These are phyloP conservation scores for Nomada fabriciana DNA, from an alignment of 2,888 invertebrate genomes.

Conservation along the genomic window DNA sequence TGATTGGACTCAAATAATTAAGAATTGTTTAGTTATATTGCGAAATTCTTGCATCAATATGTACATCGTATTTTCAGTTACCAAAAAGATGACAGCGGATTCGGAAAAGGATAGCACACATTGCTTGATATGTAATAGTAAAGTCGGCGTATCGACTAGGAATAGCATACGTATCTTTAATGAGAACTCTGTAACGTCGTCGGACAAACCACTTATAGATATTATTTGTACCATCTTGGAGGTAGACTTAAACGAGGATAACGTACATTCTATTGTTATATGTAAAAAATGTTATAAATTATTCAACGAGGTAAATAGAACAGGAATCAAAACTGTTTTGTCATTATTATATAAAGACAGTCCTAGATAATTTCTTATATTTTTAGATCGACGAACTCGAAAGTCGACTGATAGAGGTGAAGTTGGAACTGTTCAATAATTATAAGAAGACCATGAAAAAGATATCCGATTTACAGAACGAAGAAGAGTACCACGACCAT, in stretches of 20 bases:
- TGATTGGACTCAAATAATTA: background rate
- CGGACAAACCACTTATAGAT: slow-evolving; percentile 82
- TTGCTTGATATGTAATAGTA: slow-evolving; percentile 88
- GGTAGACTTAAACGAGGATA: slow-evolving; percentile 85
- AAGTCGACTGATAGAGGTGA: slow-evolving; percentile 85
- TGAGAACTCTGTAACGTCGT: slow-evolving; percentile 76
- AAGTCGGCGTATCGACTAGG: slow-evolving; percentile 85
- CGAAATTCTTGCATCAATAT: background rate
- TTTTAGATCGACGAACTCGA: slow-evolving; percentile 86
- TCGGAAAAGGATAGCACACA: slow-evolving; percentile 79
- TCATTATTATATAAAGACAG: background rate
- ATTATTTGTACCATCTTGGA: slow-evolving; percentile 85
- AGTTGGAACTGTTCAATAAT: slow-evolving; percentile 85
- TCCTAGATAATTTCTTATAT: slow-evolving; percentile 3
- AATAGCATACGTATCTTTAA: slow-evolving; percentile 86
- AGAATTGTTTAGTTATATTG: background rate
- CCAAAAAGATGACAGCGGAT: slow-evolving; percentile 79
- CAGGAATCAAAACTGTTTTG: background rate
- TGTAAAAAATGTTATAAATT: slow-evolving; percentile 90
- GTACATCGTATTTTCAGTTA: slow-evolving; percentile 40
- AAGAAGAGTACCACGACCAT: slow-evolving; percentile 81
- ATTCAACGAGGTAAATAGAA: slow-evolving; percentile 85
- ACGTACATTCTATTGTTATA: slow-evolving; percentile 86
- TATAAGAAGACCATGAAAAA: slow-evolving; percentile 84
- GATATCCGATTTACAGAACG: slow-evolving; percentile 67